A percentile compares a stretch with the other conserved stretches of the same genome.
Conservation (phyloP, 2,888 invertebrate species). For the Megamerina dolium region DNA sequence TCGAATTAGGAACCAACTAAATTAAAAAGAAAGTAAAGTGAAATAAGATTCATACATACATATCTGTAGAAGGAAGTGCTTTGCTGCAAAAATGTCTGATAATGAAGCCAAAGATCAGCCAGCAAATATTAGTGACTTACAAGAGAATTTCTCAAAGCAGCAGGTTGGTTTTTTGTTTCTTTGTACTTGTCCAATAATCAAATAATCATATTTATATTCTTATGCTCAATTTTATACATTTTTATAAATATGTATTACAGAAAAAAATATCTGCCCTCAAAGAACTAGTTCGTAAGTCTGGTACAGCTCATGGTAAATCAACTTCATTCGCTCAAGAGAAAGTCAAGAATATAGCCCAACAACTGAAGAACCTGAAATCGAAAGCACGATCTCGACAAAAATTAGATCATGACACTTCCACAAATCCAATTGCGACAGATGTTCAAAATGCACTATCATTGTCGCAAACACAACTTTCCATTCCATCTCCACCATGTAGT, state of each 20-base stretch:
- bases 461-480: slow-evolving; percentile 4
- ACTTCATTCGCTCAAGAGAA: slow-evolving; percentile 39
- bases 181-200: neutral
- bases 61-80: slow-evolving; percentile 1
- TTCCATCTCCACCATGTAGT: neutral
- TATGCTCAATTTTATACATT: neutral
- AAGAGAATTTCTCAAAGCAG: slow-evolving; percentile 32
- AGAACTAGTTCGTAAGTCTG: slow-evolving; percentile 38
- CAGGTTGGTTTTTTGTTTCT: slow-evolving; percentile 23
- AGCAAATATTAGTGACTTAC: slow-evolving; percentile 27
- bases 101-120: slow-evolving; percentile 11
- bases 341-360: slow-evolving; percentile 39
- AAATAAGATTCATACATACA: neutral
- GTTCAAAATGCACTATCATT: slow-evolving; percentile 1
- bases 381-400: slow-evolving; percentile 35
- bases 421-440: slow-evolving; percentile 6
- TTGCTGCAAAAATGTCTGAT: slow-evolving; percentile 10
- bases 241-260: slow-evolving; percentile 21
- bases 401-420: slow-evolving; percentile 17
- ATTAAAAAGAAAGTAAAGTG: neutral
- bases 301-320: slow-evolving; percentile 35
- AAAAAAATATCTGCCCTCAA: slow-evolving; percentile 41
- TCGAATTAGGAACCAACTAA: neutral
- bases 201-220: too few relatives aligned
- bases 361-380: slow-evolving; percentile 35